Conservation (phyloP, 2,797 vertebrate species). For the Macropus fuliginosus region DNA sequence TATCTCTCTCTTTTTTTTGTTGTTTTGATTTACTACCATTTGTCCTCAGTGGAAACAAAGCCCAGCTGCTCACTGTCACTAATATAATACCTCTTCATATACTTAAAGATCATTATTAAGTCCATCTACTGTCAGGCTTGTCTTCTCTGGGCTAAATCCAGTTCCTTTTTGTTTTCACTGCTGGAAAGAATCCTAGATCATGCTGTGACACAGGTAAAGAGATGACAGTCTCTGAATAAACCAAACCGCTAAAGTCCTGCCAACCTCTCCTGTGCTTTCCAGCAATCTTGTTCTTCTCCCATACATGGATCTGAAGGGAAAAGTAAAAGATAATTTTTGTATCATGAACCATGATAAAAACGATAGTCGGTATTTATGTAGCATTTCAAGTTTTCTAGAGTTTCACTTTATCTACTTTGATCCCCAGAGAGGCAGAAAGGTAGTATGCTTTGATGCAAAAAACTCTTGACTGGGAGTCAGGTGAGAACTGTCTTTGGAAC, state of each 20-base stretch:
- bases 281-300: not conserved
- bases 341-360: not conserved
- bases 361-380: not conserved
- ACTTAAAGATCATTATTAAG: constrained; percentile 45
- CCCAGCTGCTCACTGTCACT: constrained; percentile 37
- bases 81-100: constrained; percentile 40
- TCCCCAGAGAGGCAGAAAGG: not conserved
- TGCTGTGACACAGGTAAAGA: not conserved
- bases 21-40: constrained; percentile 47
- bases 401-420: not conserved
- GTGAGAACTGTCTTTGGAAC: not conserved
- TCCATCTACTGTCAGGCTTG: constrained; percentile 45
- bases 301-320: not conserved
- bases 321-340: not conserved
- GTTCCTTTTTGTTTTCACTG: constrained; percentile 50
- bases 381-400: not conserved
- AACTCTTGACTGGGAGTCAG: not conserved
- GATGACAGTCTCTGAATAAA: not conserved
- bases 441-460: not conserved
- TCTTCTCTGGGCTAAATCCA: constrained; percentile 30
- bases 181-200: constrained; percentile 43
- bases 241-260: not conserved
- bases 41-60: constrained; percentile 55
- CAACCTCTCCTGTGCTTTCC: not conserved
- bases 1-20: constrained; percentile 3